Evolutionary conservation across 2,888 invertebrate genomes (phyloP).

Genomic region (Diaperis boleti): DNA sequence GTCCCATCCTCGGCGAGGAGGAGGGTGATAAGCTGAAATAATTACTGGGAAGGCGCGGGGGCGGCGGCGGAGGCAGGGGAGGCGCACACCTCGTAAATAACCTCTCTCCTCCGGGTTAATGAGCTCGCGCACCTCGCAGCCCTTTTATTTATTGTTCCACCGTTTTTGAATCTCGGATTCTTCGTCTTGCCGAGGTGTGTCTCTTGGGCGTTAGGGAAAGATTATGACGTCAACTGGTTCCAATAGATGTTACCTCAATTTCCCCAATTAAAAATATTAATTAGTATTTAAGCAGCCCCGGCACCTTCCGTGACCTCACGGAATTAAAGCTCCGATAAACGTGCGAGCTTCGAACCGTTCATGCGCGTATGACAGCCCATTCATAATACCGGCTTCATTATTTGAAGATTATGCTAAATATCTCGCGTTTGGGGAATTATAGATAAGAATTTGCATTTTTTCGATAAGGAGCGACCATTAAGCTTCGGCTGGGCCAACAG

Average conservation of each 20-base stretch:
- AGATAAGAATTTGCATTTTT: slow-evolving; percentile 61
- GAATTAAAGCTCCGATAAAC: slow-evolving; percentile 56
- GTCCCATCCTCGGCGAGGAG: slow-evolving; percentile 21
- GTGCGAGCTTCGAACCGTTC: slow-evolving; percentile 51
- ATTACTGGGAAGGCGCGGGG: slow-evolving; percentile 52
- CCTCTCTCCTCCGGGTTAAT: slow-evolving; percentile 56
- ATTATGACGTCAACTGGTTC: too few species aligned
- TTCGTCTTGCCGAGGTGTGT: too few species aligned
- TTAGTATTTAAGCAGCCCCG: slow-evolving; percentile 57
- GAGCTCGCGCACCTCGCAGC: slow-evolving; percentile 60
- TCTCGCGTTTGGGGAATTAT: slow-evolving; percentile 56
- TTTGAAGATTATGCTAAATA: slow-evolving; percentile 63
- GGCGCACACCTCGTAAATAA: slow-evolving; percentile 57
- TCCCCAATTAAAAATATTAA: slow-evolving; percentile 52
- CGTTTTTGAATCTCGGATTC: too few species aligned
- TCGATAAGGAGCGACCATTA: slow-evolving; percentile 59
- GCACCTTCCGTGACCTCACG: slow-evolving; percentile 56
- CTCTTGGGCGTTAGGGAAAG: too few species aligned
- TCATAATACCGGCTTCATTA: slow-evolving; percentile 62
- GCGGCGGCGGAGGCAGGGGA: slow-evolving; percentile 45
- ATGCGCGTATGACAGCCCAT: slow-evolving; percentile 61
- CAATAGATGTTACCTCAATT: too few species aligned
- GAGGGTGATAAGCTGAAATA: slow-evolving; percentile 57
- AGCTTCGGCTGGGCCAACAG: slow-evolving; percentile 52
- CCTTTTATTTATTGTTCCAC: slow-evolving; percentile 59